These are phyloP conservation scores for Zaprionus lachaisei DNA, from an alignment of 1,140 invertebrate genomes.

Conservation along the genomic window DNA sequence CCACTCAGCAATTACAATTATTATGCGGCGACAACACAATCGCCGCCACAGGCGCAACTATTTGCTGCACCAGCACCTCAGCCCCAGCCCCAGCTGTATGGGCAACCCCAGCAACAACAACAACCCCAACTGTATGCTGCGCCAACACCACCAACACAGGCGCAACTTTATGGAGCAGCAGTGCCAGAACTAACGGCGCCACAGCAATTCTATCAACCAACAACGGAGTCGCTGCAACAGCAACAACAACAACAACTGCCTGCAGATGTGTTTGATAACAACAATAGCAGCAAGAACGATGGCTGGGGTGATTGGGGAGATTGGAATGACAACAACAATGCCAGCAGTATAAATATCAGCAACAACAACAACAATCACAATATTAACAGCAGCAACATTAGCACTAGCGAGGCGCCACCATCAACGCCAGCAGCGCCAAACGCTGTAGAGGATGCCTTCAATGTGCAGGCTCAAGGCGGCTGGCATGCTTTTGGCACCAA, in stretches of 20 bases:
- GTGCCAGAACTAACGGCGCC: constrained; percentile 10
- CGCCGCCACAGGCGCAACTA: constrained; percentile 18
- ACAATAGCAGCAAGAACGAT: constrained; percentile 61
- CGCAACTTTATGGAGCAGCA: background rate
- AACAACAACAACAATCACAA: constrained; percentile 27
- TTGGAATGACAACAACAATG: constrained; percentile 73
- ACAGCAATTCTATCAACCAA: constrained; percentile 38
- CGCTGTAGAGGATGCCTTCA: constrained; percentile 82
- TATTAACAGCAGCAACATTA: constrained; percentile 33
- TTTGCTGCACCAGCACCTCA: constrained; percentile 28
- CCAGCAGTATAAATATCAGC: constrained; percentile 37
- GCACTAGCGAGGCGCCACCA: constrained; percentile 21
- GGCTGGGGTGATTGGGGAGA: constrained; percentile 84
- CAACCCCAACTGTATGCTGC: constrained; percentile 32
- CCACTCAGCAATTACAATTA: constrained; percentile 21
- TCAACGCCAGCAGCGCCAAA: constrained; percentile 6
- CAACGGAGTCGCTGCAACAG: background rate
- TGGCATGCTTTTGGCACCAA: constrained; percentile 76
- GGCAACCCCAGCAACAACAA: constrained; percentile 33
- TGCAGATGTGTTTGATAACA: constrained; percentile 62
- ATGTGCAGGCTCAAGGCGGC: constrained; percentile 71
- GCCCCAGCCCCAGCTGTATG: constrained; percentile 37
- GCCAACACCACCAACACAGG: constrained; percentile 9
- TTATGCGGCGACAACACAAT: constrained; percentile 22
- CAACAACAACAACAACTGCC: constrained; percentile 5